Percentiles rank a stretch among this genome's conserved stretches.
These are phyloP conservation scores for Chrysocyon brachyurus DNA, from an alignment of 2,797 vertebrate genomes.

Conservation along the genomic window DNA sequence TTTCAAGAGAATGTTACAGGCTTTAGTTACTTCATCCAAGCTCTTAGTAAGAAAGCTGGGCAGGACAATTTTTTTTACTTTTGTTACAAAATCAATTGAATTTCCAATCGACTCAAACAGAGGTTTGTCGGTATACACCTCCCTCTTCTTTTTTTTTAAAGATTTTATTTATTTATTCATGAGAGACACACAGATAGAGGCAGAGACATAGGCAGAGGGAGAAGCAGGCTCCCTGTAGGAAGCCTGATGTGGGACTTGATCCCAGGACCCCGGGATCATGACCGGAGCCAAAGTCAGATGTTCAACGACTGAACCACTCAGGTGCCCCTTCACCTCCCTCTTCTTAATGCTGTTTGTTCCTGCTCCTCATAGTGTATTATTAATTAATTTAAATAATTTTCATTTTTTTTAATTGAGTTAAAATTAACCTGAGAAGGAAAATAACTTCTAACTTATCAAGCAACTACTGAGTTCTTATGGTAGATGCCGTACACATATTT, in stretches of 20 bases:
- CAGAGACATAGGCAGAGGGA: too few species aligned
- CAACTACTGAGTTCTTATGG: neutral
- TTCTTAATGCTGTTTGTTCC: neutral
- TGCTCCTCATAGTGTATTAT: neutral
- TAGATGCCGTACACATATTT: neutral
- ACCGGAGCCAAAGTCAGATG: too few species aligned
- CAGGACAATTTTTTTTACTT: conserved; percentile 72
- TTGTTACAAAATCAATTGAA: conserved; percentile 72
- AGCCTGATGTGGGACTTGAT: too few species aligned
- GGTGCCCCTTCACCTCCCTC: neutral
- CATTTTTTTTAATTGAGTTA: neutral
- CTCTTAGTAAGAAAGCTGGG: conserved; percentile 53
- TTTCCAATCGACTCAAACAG: conserved; percentile 32
- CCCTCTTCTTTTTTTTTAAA: neutral
- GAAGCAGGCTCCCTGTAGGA: too few species aligned
- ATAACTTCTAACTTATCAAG: neutral
- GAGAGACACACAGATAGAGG: too few species aligned
- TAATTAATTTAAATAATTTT: conserved; percentile 8
- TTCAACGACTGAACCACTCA: too few species aligned
- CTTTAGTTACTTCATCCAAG: conserved; percentile 63
- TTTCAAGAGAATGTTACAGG: conserved; percentile 62
- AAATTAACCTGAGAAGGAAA: neutral
- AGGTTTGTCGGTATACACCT: neutral
- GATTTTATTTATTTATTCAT: too few species aligned
- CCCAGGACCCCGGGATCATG: too few species aligned